Conservation (phyloP, 2,888 invertebrate genomes). For the Acholoe squamosa region DNA sequence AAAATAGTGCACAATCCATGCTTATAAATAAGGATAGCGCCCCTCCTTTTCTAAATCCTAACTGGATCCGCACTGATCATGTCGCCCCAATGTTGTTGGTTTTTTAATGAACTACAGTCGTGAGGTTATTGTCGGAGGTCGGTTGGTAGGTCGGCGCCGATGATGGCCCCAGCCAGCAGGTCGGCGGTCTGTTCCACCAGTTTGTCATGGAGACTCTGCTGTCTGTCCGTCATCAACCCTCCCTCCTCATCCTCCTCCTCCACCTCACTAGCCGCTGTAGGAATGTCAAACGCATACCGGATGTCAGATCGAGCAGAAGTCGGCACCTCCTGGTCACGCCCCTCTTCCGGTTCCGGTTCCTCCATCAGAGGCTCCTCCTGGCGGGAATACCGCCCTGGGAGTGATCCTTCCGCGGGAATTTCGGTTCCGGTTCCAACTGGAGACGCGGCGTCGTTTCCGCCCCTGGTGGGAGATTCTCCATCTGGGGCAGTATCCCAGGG, state of each 20-base stretch:
- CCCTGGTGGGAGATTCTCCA: not conserved
- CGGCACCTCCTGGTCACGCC: not conserved
- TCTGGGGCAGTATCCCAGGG: not conserved
- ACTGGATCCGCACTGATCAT: too few species aligned
- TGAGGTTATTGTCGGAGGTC: not conserved
- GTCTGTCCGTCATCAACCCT: not conserved
- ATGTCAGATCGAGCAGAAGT: not conserved
- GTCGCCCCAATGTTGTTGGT: too few species aligned
- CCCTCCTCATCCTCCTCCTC: not conserved
- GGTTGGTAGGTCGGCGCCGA: constrained; percentile 17
- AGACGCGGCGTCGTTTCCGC: not conserved
- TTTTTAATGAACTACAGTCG: too few species aligned
- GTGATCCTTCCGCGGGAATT: not conserved
- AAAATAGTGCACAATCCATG: too few species aligned
- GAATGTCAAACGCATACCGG: constrained; percentile 46
- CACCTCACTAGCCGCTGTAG: constrained; percentile 31
- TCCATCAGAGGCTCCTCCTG: not conserved
- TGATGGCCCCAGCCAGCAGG: constrained; percentile 44
- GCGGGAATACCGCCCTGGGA: not conserved
- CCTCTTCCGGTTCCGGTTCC: not conserved
- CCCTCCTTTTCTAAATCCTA: too few species aligned
- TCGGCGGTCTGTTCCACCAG: constrained; percentile 45
- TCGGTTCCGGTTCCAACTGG: not conserved
- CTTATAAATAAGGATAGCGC: too few species aligned
- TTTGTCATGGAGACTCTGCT: constrained; percentile 33